Conservation (phyloP, 2,797 vertebrate genomes). For the Crenichthys baileyi region DNA sequence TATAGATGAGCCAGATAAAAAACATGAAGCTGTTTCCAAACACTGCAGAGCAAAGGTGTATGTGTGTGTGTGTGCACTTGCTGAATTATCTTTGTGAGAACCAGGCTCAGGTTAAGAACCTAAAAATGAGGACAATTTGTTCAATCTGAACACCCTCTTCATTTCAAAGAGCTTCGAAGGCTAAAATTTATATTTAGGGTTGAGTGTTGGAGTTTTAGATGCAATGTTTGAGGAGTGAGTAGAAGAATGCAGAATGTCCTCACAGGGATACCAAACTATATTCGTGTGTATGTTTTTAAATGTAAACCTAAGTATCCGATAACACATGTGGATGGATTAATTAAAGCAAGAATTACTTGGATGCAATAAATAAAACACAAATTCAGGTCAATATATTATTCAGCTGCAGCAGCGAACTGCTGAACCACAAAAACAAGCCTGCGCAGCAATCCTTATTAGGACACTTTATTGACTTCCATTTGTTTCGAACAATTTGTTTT, state of each 20-base stretch:
- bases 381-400: constrained; percentile 50
- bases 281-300: constrained; percentile 13
- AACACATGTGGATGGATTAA: constrained; percentile 53
- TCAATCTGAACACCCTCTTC: background rate
- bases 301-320: constrained; percentile 14
- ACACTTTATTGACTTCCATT: background rate
- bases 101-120: background rate
- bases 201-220: background rate
- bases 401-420: constrained; percentile 21
- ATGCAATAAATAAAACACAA: constrained; percentile 50
- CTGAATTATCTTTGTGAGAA: background rate
- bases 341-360: constrained; percentile 58
- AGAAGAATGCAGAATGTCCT: background rate
- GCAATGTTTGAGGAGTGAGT: background rate
- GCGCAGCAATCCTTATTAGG: constrained; percentile 6
- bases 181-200: background rate
- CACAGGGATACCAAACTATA: background rate
- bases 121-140: background rate
- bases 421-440: background rate
- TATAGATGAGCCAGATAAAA: constrained; percentile 1
- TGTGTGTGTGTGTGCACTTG: background rate
- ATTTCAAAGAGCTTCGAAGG: background rate
- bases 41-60: constrained; percentile 5
- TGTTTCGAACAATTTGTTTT: background rate
- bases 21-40: background rate